Conservation (phyloP, 2,797 vertebrate species). For the Distichodus sexfasciatus region DNA sequence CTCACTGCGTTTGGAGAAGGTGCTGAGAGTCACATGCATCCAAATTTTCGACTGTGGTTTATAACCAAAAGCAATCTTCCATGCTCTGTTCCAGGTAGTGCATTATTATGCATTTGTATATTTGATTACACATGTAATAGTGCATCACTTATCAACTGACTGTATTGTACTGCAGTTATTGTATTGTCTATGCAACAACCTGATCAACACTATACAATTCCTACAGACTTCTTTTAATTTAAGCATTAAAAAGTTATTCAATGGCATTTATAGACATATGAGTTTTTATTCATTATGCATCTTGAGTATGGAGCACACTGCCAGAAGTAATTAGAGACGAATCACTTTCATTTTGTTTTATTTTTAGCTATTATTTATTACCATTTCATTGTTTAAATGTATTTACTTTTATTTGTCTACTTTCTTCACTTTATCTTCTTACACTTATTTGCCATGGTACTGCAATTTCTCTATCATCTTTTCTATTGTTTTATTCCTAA, state of each 20-base stretch:
- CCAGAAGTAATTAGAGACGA: too few species aligned
- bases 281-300: too few species aligned
- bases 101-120: neutral
- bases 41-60: slow-evolving; percentile 80
- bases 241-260: too few species aligned
- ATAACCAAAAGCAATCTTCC: slow-evolving; percentile 61
- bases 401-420: neutral
- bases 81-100: slow-evolving; percentile 79
- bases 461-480: neutral
- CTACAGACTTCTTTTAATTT: too few species aligned
- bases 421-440: neutral
- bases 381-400: too few species aligned
- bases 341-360: too few species aligned
- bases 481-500: neutral
- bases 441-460: too few species aligned
- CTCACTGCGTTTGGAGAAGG: slow-evolving; percentile 21
- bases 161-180: neutral
- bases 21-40: slow-evolving; percentile 48
- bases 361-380: too few species aligned
- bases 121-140: neutral
- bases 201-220: too few species aligned
- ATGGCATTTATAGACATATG: too few species aligned
- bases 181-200: too few species aligned
- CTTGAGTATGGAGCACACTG: too few species aligned
- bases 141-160: neutral